These are phyloP conservation scores for Forbesichthys papilliferus DNA, from an alignment of 2,113 vertebrate genomes.

Conservation along the genomic window DNA sequence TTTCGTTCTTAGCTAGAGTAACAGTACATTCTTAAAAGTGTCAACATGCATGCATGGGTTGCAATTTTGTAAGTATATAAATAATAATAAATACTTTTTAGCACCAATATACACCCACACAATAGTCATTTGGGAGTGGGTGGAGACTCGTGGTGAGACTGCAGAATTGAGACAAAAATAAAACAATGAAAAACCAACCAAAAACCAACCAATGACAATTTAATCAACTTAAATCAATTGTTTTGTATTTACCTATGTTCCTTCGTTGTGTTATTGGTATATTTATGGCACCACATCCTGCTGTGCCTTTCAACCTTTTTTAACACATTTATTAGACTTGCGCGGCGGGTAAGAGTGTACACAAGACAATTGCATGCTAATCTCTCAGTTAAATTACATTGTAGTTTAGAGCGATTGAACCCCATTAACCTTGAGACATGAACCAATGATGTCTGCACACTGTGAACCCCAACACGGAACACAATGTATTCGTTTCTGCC, in stretches of 20 bases:
- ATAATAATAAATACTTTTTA: slow-evolving; percentile 15
- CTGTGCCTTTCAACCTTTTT: slow-evolving; percentile 57
- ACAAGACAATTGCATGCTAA: slow-evolving; percentile 36
- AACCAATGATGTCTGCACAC: slow-evolving; percentile 33
- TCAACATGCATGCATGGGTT: not conserved
- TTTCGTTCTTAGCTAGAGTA: not conserved
- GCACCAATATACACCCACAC: not conserved
- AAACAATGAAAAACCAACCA: slow-evolving; percentile 50
- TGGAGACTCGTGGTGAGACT: slow-evolving; percentile 19
- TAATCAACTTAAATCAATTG: slow-evolving; percentile 49
- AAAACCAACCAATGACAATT: slow-evolving; percentile 45
- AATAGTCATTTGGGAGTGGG: too few species aligned
- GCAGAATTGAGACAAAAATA: slow-evolving; percentile 26
- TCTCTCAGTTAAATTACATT: slow-evolving; percentile 56
- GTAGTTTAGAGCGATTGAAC: slow-evolving; percentile 46
- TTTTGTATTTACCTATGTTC: slow-evolving; percentile 58
- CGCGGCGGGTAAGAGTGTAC: not conserved
- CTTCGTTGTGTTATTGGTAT: slow-evolving; percentile 40
- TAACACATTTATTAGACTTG: slow-evolving; percentile 26
- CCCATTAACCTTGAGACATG: slow-evolving; percentile 45
- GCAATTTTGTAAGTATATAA: not conserved
- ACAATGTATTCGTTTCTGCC: slow-evolving; percentile 35
- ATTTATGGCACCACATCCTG: slow-evolving; percentile 53
- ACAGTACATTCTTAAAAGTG: not conserved
- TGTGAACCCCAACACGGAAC: slow-evolving; percentile 32